phyloP scores from a whole-genome alignment of 2,113 vertebrate species.

The Ammospiza caudacuta region DNA sequence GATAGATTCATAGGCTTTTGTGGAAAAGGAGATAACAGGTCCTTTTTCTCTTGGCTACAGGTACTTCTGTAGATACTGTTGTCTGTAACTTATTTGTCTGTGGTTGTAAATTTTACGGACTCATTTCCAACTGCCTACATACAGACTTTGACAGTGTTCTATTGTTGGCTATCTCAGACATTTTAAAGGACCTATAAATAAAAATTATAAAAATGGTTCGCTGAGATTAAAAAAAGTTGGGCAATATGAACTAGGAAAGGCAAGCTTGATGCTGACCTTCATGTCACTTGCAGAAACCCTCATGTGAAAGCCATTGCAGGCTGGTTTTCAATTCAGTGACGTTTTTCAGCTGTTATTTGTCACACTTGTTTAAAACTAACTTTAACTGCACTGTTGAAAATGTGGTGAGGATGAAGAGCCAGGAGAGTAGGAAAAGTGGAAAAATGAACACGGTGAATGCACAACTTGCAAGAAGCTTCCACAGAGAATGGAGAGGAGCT shows the following conservation, averaged over 20 bases:
- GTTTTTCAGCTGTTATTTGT: not conserved
- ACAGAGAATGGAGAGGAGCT: not conserved
- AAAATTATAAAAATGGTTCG: not conserved
- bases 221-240: not conserved
- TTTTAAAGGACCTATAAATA: not conserved
- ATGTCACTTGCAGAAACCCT: not conserved
- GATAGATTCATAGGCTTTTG: fast-evolving
- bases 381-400: not conserved
- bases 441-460: not conserved
- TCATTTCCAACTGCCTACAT: not conserved
- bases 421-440: not conserved
- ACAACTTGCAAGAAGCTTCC: not conserved
- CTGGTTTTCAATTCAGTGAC: not conserved
- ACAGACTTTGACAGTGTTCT: not conserved
- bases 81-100: not conserved
- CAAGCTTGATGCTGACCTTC: not conserved
- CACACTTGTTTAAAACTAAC: not conserved
- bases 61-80: not conserved
- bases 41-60: not conserved
- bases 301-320: not conserved
- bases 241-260: not conserved
- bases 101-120: not conserved
- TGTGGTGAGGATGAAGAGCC: not conserved
- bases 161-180: not conserved
- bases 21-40: not conserved